Conservation (phyloP, 2,113 vertebrate species). For the Apeltes quadracus region DNA sequence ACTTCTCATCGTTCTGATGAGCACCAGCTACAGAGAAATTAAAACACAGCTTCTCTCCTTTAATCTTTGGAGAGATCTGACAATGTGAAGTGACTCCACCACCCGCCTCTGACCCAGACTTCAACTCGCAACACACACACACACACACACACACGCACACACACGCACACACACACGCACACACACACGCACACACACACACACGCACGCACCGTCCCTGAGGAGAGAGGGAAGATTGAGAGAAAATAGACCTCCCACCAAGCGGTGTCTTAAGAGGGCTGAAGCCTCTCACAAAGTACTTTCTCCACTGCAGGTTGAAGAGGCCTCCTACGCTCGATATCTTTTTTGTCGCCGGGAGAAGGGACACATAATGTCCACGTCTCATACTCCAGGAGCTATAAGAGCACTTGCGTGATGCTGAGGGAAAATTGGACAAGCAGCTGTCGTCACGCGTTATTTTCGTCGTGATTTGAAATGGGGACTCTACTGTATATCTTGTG, state of each 20-base stretch:
- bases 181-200: slow-evolving; percentile 17
- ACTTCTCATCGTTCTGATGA: background rate
- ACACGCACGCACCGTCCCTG: slow-evolving; percentile 13
- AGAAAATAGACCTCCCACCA: slow-evolving; percentile 68
- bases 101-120: slow-evolving; percentile 46
- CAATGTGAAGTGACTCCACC: slow-evolving; percentile 52
- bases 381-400: slow-evolving; percentile 8
- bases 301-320: slow-evolving; percentile 44
- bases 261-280: slow-evolving; percentile 56
- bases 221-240: slow-evolving; percentile 56
- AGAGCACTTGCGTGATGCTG: background rate
- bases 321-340: slow-evolving; percentile 39
- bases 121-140: slow-evolving; percentile 45
- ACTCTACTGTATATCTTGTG: background rate
- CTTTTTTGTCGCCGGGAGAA: slow-evolving; percentile 23
- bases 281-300: slow-evolving; percentile 60
- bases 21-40: slow-evolving; percentile 21
- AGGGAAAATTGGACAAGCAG: background rate
- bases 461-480: background rate
- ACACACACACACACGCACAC: slow-evolving; percentile 16
- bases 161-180: slow-evolving; percentile 9
- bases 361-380: slow-evolving; percentile 10
- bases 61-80: slow-evolving; percentile 53
- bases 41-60: slow-evolving; percentile 24
- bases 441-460: slow-evolving; percentile 7